Evolutionary conservation across 2,797 vertebrate species (phyloP).

Genomic region (Lutjanus argentimaculatus): DNA sequence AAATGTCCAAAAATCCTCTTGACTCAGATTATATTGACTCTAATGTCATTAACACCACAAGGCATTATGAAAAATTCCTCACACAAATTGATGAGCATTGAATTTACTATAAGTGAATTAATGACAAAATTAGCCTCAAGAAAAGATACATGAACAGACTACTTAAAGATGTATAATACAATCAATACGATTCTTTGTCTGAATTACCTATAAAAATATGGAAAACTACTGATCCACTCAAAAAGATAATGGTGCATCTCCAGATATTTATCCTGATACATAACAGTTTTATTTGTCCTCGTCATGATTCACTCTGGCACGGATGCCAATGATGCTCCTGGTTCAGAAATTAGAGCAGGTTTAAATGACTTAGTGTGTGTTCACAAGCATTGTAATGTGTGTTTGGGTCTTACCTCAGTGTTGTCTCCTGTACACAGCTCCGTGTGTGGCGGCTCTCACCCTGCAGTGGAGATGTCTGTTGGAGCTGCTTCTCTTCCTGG

Average conservation of each 20-base stretch:
- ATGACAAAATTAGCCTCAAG: neutral
- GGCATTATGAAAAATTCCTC: neutral
- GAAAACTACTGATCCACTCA: neutral
- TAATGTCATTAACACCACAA: neutral
- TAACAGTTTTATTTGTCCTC: too few species aligned
- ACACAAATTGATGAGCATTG: neutral
- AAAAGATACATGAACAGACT: neutral
- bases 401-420: constrained; percentile 47
- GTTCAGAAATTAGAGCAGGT: neutral
- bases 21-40: neutral
- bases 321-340: neutral
- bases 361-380: neutral
- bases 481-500: constrained; percentile 37
- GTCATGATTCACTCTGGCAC: neutral
- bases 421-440: neutral
- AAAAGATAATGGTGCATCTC: neutral
- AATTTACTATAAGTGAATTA: neutral
- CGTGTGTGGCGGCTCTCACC: constrained; percentile 21
- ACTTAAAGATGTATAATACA: neutral
- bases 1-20: too few species aligned
- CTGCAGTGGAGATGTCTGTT: constrained; percentile 36
- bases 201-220: neutral
- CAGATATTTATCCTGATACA: neutral
- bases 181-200: neutral
- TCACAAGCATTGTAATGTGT: neutral